Base-by-base conservation (phyloP, 1,140 invertebrate species). In the Megalopta genalis region DNA sequence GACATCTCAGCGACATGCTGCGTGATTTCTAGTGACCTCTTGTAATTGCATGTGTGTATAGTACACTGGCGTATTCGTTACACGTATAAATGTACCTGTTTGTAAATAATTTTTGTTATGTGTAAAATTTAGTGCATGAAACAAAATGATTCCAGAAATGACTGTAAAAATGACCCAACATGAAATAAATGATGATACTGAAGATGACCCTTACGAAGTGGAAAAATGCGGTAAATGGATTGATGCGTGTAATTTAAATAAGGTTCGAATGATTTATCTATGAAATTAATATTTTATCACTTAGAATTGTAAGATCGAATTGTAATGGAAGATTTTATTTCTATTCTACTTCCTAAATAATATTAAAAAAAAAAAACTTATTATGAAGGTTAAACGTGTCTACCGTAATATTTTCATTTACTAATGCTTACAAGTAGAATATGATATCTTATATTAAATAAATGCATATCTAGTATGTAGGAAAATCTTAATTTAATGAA, bases 141-240 rank as follows among this genome's bases (percentile, higher is more conserved):
- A 18, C 32, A 59, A 71, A 21, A 80, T 84, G 54, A 76, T 67
- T 32, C n/a, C 77, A 42, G 49, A 64, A 37, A 39, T 63, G 2
- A 52, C 16, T 25, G 49, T 71, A 57, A 46, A 42, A 66, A 23
- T 37, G 32, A 52, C 23, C 10, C n/a, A 46, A 49, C 14, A 12
- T 7, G 52, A 75, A 74, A 39, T 73, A 23, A 37, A 63, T 25
- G 54, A 37, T 57, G 10, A 4, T 25, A 25, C 32, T 16, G 39
- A 42, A 46, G 64, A 82, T 37, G 67, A 85, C 46, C 57, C 54
- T 60, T 94, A 93, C 79, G 94, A 95, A 88, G 86, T 94, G 52
- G 86, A 93, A 70, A 92, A 92, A 67, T 95, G 95, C 92, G 83
- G 90, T 32, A 85, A 94, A 68, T 98, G 97, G 97, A 96, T 97